Percentiles rank a stretch among this genome's conserved stretches.
Evolutionary conservation across 2,113 vertebrate genomes (phyloP).

Genomic region (Jacana jacana): DNA sequence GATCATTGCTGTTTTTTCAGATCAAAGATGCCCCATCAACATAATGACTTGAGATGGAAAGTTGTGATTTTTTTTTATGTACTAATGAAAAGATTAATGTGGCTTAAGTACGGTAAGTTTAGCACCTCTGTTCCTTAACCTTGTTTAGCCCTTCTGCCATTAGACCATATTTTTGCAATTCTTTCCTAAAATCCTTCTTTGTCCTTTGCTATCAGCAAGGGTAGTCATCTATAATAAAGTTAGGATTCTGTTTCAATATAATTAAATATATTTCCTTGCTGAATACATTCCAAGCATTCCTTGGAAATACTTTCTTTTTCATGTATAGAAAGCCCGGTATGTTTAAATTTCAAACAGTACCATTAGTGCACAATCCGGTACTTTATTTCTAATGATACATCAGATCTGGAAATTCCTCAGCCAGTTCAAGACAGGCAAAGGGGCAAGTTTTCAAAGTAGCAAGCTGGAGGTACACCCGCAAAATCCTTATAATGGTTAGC

Average conservation of each 20-base stretch:
- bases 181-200: conserved; percentile 20
- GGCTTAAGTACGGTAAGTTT: conserved; percentile 22
- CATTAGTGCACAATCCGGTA: conserved; percentile 40
- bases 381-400: conserved; percentile 52
- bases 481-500: conserved; percentile 40
- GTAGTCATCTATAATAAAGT: conserved; percentile 61
- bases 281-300: conserved; percentile 75
- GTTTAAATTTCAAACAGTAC: conserved; percentile 73
- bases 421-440: conserved; percentile 34
- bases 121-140: conserved; percentile 34
- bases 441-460: conserved; percentile 39
- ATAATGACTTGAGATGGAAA: conserved; percentile 55
- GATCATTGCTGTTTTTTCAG: conserved; percentile 74
- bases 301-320: conserved; percentile 66
- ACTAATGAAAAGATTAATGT: conserved; percentile 58
- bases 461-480: conserved; percentile 4
- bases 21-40: conserved; percentile 72
- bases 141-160: background rate
- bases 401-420: conserved; percentile 50
- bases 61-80: conserved; percentile 41
- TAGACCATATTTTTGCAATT: conserved; percentile 56
- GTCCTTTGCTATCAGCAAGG: conserved; percentile 15
- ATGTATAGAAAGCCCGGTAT: conserved; percentile 52
- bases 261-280: conserved; percentile 69
- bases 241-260: conserved; percentile 76